Evolutionary conservation across 1,140 invertebrate species (phyloP), one percentile per base, ranked within the genome.

Genomic region (Drosophila arizonae): DNA sequence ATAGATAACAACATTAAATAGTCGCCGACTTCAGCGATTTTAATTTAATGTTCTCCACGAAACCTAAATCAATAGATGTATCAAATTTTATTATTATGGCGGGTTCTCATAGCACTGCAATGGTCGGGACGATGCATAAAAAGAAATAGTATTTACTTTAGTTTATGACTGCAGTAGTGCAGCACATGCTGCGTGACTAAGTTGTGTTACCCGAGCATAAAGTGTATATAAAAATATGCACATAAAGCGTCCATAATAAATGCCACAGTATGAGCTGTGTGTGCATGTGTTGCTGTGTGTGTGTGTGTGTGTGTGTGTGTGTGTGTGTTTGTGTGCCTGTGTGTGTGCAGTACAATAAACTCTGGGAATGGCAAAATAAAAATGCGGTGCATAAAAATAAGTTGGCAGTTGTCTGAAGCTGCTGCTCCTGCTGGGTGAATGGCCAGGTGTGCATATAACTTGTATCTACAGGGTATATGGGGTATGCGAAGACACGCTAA

Each of bases 161-260:
- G 48, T 60, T 15, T 10, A 60, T 48, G 45, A 15, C 11, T 60
- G 45, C 43, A 13, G 11, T 33, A 41, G 26, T 46, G 43, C 28
- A 30, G 15, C 15, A 9, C 28, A 33, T 28, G n/a, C 15, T 33
- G 45, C 43, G 26, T 60, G 28, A 48, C 43, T 21, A 48, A 60
- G 48, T 24, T 48, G 17, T 46, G 28, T 21, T 36, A 30, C 43
- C 45, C 57, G 15, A 6, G 26, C 28, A 28, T 11, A 24, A 43
- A 76, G 63, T 63, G 55, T 73, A 87, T 82, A 86, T 87, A 87
- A 81, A 86, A 87, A 87, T 86, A 86, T 86, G 79, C 82, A 81
- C 81, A 86, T 86, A 86, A 81, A 86, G 72, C 69, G 82, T 78
- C 78, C 81, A 79, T 87, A 79, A 86, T 86, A 86, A 81, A 62